phyloP scores from a whole-genome alignment of 2,113 vertebrate species.

The Plecotus auritus region DNA sequence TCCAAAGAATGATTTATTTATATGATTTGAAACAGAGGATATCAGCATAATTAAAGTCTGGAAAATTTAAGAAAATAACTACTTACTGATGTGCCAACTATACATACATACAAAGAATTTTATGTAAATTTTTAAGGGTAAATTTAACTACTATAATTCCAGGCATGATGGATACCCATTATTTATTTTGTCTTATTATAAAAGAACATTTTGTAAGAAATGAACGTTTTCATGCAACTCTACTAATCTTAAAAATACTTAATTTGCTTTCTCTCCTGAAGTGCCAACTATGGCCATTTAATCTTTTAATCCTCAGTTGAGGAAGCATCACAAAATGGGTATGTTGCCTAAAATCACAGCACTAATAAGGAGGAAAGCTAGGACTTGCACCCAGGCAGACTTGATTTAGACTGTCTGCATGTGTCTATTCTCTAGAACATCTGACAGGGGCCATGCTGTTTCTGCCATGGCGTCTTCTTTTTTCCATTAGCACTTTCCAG shows the following conservation, averaged over 20 bases:
- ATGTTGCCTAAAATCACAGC: neutral
- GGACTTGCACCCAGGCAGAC: neutral
- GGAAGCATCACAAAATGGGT: neutral
- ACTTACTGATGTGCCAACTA: neutral
- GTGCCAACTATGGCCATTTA: neutral
- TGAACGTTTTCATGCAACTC: neutral
- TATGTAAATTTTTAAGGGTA: neutral
- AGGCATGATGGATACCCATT: neutral
- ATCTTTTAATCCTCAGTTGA: neutral
- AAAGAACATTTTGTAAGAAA: neutral
- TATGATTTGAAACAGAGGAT: slow-evolving; percentile 1
- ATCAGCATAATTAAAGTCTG: slow-evolving; percentile 11
- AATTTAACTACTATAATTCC: neutral
- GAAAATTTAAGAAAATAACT: neutral
- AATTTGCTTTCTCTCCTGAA: neutral
- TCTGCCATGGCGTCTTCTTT: neutral
- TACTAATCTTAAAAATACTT: neutral
- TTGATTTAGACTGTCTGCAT: neutral
- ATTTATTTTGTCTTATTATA: neutral
- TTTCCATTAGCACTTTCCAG: neutral
- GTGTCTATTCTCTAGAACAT: neutral
- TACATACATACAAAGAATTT: neutral
- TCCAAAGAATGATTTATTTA: slow-evolving; percentile 19
- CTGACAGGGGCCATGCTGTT: neutral
- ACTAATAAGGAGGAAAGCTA: neutral